Percentiles rank a stretch among this genome's conserved stretches.
Conservation (phyloP, 2,113 vertebrate genomes). For the Thinocorus orbignyianus region DNA sequence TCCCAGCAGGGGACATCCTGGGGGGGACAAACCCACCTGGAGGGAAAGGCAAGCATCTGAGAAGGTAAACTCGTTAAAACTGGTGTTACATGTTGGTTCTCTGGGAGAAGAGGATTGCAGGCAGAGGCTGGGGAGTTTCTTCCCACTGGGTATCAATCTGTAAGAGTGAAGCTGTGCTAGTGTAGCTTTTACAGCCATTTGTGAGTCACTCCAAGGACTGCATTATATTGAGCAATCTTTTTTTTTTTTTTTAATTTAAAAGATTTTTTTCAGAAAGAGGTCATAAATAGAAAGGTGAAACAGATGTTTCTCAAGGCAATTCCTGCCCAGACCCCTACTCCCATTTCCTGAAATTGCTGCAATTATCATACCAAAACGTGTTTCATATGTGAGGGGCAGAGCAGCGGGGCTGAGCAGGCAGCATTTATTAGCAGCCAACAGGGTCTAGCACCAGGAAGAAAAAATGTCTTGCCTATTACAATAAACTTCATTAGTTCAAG, state of each 20-base stretch:
- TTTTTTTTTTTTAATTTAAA: not conserved
- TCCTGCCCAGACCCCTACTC: slow-evolving; percentile 19
- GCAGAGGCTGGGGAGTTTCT: accelerated
- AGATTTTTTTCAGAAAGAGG: not conserved
- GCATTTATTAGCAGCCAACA: not conserved
- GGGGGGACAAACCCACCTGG: accelerated
- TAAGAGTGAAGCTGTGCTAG: accelerated
- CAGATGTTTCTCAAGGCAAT: slow-evolving; percentile 38
- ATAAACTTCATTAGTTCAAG: not conserved
- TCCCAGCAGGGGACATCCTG: accelerated
- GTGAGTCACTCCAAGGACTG: not conserved
- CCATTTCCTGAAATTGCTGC: slow-evolving; percentile 28
- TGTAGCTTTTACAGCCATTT: not conserved
- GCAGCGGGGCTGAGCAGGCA: not conserved
- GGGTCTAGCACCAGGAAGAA: not conserved
- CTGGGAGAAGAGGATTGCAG: not conserved
- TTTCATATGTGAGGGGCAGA: not conserved
- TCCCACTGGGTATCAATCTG: not conserved
- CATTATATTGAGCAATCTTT: not conserved
- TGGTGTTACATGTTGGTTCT: accelerated
- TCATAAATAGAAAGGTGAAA: not conserved
- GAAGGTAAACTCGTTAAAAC: not conserved
- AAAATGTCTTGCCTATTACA: not conserved
- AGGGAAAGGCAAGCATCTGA: not conserved
- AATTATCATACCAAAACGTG: slow-evolving; percentile 38